Evolutionary conservation across 2,113 vertebrate genomes (phyloP), one percentile per base, ranked within the genome.

Genomic region (Amphiprion ocellaris): DNA sequence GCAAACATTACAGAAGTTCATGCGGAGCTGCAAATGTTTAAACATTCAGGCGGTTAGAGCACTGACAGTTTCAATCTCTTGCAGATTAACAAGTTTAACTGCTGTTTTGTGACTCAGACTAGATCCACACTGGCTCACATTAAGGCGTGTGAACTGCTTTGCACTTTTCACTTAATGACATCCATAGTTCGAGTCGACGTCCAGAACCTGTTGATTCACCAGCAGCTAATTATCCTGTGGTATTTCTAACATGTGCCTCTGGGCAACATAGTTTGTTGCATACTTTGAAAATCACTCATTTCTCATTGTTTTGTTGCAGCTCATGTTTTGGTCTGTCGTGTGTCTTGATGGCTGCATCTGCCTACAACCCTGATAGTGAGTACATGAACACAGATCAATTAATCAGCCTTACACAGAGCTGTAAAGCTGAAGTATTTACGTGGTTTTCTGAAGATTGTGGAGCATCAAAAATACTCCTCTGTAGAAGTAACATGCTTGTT

Each of bases 301-400:
- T 46, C 26, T 69, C 54, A 10, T 5, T 80, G 7, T 78, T 39
- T 72, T 30, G 49, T 85, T 84, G 44, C 85, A 98, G 97, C 2
- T 89, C 92, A 1, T 94, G 94, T 73, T 98, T 98, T 5, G 94
- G 94, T 0, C 49, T 94, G 0, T 98, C 97, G 75, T 98, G 97
- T 49, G 68, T 90, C 3, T 92, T 97, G 59, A 97, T 97, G 91
- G 96, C 97, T 1, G 6, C 89, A 23, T 95, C 96, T n/a, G 90
- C 95, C 24, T 92, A 94, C 70, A 33, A 95, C 53, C 93, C 95
- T 6, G 0, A 47, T 56, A 88, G 97, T 97, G 83, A 95, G 95
- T 82, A 28, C 39, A 77, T 30, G 41, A 5, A 52, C 1, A 15
- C 23, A 47, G 8, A 21, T 66, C 9, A 53, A 26, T 41, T 6